Evolutionary conservation across 2,888 invertebrate species (phyloP).

Genomic region (Imbricaverruca yamaguchii): DNA sequence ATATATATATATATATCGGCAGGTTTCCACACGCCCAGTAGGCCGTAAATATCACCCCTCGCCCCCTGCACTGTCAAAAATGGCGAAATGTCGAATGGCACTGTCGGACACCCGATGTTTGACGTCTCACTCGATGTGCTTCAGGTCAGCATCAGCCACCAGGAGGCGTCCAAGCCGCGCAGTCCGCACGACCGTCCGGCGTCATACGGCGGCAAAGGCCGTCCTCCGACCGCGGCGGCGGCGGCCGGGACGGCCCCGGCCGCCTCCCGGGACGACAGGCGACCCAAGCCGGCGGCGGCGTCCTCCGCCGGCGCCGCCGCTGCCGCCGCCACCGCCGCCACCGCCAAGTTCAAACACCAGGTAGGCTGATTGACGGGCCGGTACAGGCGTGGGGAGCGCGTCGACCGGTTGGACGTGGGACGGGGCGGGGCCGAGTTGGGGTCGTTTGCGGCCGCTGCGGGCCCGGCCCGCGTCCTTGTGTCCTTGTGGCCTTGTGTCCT

Average conservation of each 20-base stretch:
- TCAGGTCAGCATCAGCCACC: constrained; percentile 29
- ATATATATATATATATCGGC: too few relatives aligned
- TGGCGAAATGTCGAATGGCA: too few relatives aligned
- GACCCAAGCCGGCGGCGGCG: background rate
- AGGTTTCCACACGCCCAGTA: too few relatives aligned
- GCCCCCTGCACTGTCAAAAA: too few relatives aligned
- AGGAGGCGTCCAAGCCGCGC: constrained; percentile 30
- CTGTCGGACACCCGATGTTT: too few relatives aligned
- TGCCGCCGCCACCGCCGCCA: background rate
- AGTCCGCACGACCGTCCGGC: constrained; percentile 31
- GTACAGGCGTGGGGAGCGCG: background rate
- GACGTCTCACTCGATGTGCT: background rate
- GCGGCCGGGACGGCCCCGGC: background rate
- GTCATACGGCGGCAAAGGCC: constrained; percentile 27
- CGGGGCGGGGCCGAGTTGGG: too few relatives aligned
- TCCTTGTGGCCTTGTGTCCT: too few relatives aligned
- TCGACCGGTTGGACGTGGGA: too few relatives aligned
- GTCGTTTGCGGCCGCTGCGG: too few relatives aligned
- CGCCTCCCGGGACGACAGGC: background rate
- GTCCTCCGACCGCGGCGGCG: constrained; percentile 37
- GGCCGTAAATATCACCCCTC: too few relatives aligned
- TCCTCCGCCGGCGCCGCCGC: background rate
- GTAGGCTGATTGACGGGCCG: background rate
- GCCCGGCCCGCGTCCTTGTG: too few relatives aligned
- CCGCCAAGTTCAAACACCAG: background rate